phyloP scores from a whole-genome alignment of 2,113 vertebrate genomes.

The Ibidorhyncha struthersii region DNA sequence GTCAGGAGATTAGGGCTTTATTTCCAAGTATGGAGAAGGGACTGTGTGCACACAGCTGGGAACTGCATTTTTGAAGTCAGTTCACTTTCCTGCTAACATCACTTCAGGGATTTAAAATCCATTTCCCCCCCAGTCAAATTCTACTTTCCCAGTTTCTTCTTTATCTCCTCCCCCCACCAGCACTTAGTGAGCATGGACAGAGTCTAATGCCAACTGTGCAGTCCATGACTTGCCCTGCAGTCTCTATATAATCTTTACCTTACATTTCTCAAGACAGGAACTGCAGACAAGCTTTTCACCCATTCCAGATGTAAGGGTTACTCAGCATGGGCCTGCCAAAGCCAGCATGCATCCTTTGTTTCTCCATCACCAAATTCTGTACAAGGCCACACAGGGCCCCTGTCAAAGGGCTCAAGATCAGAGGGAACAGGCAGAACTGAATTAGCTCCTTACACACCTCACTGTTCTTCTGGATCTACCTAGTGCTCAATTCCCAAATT shows the following conservation, averaged over 20 bases:
- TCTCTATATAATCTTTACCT: neutral
- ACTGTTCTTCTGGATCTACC: neutral
- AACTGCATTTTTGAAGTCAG: neutral
- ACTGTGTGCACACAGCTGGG: neutral
- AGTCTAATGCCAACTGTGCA: neutral
- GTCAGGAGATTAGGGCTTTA: neutral
- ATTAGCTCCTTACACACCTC: neutral
- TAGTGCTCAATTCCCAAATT: neutral
- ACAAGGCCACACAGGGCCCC: rapidly evolving
- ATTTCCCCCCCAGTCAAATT: neutral
- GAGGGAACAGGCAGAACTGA: neutral
- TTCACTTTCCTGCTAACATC: neutral
- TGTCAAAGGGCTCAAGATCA: neutral
- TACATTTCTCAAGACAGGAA: neutral
- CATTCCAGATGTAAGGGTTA: neutral
- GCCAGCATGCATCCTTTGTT: rapidly evolving
- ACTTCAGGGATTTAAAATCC: neutral
- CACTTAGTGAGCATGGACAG: neutral
- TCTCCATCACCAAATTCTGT: neutral
- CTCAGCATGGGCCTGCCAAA: neutral
- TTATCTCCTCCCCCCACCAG: neutral
- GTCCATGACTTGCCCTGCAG: neutral
- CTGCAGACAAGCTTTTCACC: neutral
- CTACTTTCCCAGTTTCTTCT: neutral
- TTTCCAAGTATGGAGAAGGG: neutral